Base-by-base conservation (phyloP, 2,113 vertebrate genomes). In the Dasyornis broadbenti region DNA sequence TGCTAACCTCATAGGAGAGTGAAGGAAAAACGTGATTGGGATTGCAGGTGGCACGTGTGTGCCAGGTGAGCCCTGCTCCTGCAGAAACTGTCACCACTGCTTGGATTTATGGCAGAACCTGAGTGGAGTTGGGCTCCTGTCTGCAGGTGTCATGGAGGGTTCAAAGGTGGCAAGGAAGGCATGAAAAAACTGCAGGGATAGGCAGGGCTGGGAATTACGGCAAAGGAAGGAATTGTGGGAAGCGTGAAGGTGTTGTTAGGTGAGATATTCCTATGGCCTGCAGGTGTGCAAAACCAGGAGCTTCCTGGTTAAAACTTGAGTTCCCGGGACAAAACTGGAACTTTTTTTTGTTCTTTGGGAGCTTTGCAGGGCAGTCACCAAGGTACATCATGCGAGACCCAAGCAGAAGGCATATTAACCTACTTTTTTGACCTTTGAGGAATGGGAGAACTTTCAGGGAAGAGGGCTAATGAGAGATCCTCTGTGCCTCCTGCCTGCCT, bases 361-460 rank as follows among this genome's bases (percentile, higher is more conserved):
- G 37, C 56, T 81, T 30, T 81, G 53, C 35, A 42, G 73, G 19
- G 30, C 17, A 30, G 13, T 39, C 82, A 31, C 82, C 17, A 4
- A 24, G 33, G 30, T 17, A 3, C 0, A 0, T 11, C 5, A 12
- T 20, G 78, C 5, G 9, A 35, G 71, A 27, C 71, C 24, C 33
- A 27, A 66, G 79, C 10, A 2, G 54, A 73, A 95, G 96, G 82
- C 89, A 90, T 37, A 82, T 94, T 94, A 92, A 95, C 95, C 94
- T 89, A 93, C 64, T 93, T 97, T 27, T 4, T 3, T 94, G 91
- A 96, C 92, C 90, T 95, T 93, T 90, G 84, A 89, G 94, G 92
- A 73, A 59, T 37, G 1, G 42, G 90, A 95, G 94, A 89, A 18
- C 11, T 4, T 23, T 47, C 3, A 40, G 87, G 94, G 81, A 72